A percentile compares a stretch with the other conserved stretches of the same genome.
phyloP scores from a whole-genome alignment of 2,113 vertebrate species.

The Corythornis madagascariensis region DNA sequence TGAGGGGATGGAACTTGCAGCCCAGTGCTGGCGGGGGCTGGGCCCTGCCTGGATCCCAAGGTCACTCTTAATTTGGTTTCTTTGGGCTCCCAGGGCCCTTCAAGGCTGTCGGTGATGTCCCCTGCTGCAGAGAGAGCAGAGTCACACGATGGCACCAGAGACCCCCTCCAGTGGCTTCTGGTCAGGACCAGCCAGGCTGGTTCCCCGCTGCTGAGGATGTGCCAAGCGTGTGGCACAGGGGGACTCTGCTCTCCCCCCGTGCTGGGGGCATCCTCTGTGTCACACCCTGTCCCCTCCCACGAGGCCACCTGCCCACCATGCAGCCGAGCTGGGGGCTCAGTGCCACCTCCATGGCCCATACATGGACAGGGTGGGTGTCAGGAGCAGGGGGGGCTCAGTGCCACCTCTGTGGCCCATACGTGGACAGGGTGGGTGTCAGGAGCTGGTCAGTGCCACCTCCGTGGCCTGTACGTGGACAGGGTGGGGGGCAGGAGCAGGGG shows the following conservation, averaged over 20 bases:
- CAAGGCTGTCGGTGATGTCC: not conserved
- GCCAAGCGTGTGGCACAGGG: fast-evolving
- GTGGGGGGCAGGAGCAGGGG: too few species aligned
- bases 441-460: too few species aligned
- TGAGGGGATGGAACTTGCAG: not conserved
- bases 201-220: too few species aligned
- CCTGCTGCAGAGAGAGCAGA: slow-evolving; percentile 24
- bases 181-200: not conserved
- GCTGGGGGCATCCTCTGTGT: not conserved
- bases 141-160: not conserved
- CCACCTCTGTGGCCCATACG: too few species aligned
- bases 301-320: fast-evolving
- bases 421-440: too few species aligned
- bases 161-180: not conserved
- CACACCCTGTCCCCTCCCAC: not conserved
- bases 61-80: slow-evolving; percentile 11
- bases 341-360: not conserved
- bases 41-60: not conserved
- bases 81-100: slow-evolving; percentile 21
- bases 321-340: fast-evolving
- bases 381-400: not conserved
- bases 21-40: not conserved
- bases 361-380: not conserved
- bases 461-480: too few species aligned
- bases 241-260: not conserved